These are phyloP conservation scores for Salticus scenicus DNA, from an alignment of 2,888 invertebrate species.

Conservation along the genomic window DNA sequence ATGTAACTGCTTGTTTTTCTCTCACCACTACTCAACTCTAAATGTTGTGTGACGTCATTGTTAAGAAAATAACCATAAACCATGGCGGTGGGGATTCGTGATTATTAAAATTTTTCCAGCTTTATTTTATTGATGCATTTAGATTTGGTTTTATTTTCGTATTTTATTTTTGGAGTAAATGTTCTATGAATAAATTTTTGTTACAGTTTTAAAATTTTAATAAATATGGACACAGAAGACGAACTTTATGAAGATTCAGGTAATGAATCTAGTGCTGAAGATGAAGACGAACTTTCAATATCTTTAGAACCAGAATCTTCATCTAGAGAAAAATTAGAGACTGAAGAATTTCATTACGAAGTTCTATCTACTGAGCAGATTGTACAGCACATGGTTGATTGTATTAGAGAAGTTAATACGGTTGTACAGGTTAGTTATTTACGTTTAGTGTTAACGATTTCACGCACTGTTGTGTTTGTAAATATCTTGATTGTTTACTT, in stretches of 20 bases:
- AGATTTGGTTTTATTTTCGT: neutral
- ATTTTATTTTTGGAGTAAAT: neutral
- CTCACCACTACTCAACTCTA: slow-evolving; percentile 43
- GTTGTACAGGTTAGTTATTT: slow-evolving; percentile 80
- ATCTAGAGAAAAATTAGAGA: slow-evolving; percentile 80
- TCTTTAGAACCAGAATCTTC: slow-evolving; percentile 78
- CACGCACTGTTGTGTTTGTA: neutral
- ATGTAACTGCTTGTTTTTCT: too few relatives aligned
- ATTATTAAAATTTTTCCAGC: neutral
- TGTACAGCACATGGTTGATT: slow-evolving; percentile 97
- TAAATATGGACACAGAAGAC: slow-evolving; percentile 92
- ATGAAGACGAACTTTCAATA: slow-evolving; percentile 80
- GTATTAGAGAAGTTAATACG: slow-evolving; percentile 96
- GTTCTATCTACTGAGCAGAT: slow-evolving; percentile 96
- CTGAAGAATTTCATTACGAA: slow-evolving; percentile 90
- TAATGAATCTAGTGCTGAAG: slow-evolving; percentile 86
- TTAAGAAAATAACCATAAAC: slow-evolving; percentile 48
- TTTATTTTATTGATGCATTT: neutral
- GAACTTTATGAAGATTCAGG: slow-evolving; percentile 87
- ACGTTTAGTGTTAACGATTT: slow-evolving; percentile 60
- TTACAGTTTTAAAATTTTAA: neutral
- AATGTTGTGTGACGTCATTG: slow-evolving; percentile 57
- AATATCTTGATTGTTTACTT: neutral
- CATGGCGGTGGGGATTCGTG: slow-evolving; percentile 54
- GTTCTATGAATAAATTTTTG: neutral